Base-by-base conservation (phyloP, 2,113 vertebrate genomes). In the Paramisgurnus dabryanus region DNA sequence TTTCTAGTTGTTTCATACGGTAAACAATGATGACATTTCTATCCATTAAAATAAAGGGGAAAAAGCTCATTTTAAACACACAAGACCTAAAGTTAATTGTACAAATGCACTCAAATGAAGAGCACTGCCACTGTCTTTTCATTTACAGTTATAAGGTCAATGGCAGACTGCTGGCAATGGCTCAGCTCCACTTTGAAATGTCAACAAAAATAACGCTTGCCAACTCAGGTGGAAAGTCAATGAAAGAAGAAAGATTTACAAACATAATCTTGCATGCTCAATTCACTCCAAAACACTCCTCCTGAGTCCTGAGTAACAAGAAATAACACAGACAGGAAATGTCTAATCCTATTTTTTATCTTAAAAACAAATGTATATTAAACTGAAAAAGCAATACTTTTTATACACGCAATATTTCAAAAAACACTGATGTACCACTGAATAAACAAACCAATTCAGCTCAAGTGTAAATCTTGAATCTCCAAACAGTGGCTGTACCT, bases 381-480 rank as follows among this genome's bases (percentile, higher is more conserved):
- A 78, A 84, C 81, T 49, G 45, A 65, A 68, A 81, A 84, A 76
- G 66, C 74, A 78, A 63, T 67, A 61, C 27, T 27, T 41, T 60
- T 50, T 47, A 68, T 67, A 72, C 60, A 72, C 11, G 47, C 66
- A 64, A 65, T 78, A 65, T 85, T 78, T 83, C 58, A 80, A 85
- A 40, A 17, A 58, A 60, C 80, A 80, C 80, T 80, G 75, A 80
- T 70, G 66, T 27, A 67, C 69, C 68, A 41, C 53, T 49, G 65
- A 50, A 68, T 40, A 73, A 78, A 80, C 60, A 11, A 45, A 34
- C 71, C n/a, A 22, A 34, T 61, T 40, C 53, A 50, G 13, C 45
- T 43, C 77, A 60, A 77, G 53, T 73, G 82, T 85, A 76, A 81
- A 87, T 83, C 82, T 47, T 61, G 41, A 58, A 61, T 77, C 67